Evolutionary conservation across 2,888 invertebrate genomes (phyloP).

Genomic region (Chymomyza procnemis): DNA sequence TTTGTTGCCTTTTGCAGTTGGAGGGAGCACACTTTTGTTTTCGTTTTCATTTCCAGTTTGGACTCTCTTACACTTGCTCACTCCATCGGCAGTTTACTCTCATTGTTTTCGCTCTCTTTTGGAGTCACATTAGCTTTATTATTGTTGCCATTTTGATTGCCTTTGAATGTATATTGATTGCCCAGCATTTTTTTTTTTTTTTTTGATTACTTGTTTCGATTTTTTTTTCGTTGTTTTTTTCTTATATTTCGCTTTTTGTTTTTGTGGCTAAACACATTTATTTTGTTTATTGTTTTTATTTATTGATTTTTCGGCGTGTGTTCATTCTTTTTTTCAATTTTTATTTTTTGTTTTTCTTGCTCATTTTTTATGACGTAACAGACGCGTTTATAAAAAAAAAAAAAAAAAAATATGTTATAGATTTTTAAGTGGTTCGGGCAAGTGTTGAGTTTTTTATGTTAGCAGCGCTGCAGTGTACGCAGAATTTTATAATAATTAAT

Average conservation of each 20-base stretch:
- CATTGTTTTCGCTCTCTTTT: neutral
- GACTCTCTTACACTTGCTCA: conserved; percentile 5
- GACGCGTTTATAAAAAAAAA: neutral
- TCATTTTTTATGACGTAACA: conserved; percentile 48
- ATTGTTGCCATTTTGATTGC: neutral
- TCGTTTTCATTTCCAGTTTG: conserved; percentile 18
- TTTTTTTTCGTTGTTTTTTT: neutral
- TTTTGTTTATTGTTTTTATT: conserved; percentile 23
- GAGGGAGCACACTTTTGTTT: conserved; percentile 26
- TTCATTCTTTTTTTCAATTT: conserved; percentile 17
- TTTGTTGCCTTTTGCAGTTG: conserved; percentile 3
- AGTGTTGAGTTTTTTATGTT: conserved; percentile 44
- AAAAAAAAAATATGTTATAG: conserved; percentile 4
- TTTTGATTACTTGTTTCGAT: neutral
- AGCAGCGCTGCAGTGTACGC: conserved; percentile 22
- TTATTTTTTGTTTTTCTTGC: conserved; percentile 20
- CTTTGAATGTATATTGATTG: conserved; percentile 5
- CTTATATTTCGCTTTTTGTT: neutral
- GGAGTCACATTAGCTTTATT: neutral
- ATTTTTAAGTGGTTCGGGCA: conserved; percentile 30
- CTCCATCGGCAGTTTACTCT: neutral
- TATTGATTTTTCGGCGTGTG: conserved; percentile 34
- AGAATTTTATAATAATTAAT: conserved; percentile 19
- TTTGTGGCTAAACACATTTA: neutral
- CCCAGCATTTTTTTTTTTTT: neutral